Conservation (phyloP, 1,140 invertebrate genomes). For the Colletes gigas region DNA sequence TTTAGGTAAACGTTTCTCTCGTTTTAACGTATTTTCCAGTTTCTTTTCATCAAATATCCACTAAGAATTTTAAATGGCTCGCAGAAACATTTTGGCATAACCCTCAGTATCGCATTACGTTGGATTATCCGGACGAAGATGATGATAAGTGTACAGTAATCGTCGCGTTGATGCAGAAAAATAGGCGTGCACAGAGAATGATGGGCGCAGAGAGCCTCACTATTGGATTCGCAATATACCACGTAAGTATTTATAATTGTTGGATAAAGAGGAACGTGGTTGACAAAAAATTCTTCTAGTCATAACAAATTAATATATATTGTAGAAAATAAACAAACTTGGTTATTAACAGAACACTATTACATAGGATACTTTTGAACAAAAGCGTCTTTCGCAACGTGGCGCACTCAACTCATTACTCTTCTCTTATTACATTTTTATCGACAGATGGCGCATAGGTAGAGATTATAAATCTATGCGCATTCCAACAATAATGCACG, state of each 20-base stretch:
- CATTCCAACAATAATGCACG: no score
- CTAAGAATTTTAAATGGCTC: conserved; percentile 38
- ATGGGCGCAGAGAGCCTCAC: conserved; percentile 96
- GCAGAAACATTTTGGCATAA: conserved; percentile 96
- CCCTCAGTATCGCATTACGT: conserved; percentile 95
- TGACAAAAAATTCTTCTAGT: no score
- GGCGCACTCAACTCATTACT: no score
- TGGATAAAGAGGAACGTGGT: no score
- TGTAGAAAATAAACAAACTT: no score
- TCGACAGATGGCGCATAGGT: no score
- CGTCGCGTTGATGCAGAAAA: conserved; percentile 96
- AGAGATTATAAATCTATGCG: no score
- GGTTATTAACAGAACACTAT: no score
- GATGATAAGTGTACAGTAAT: conserved; percentile 97
- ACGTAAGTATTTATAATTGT: conserved; percentile 81
- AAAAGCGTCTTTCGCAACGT: no score
- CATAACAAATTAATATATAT: no score
- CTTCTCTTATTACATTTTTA: no score
- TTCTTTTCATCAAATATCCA: neutral
- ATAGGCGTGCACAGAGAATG: conserved; percentile 93
- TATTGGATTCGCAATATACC: conserved; percentile 98
- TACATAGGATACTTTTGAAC: no score
- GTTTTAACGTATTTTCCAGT: neutral
- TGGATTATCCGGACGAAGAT: conserved; percentile 94
- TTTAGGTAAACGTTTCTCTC: conserved; percentile 83